phyloP scores from a whole-genome alignment of 2,888 invertebrate genomes.

The Acanthacorydalis orientalis region DNA sequence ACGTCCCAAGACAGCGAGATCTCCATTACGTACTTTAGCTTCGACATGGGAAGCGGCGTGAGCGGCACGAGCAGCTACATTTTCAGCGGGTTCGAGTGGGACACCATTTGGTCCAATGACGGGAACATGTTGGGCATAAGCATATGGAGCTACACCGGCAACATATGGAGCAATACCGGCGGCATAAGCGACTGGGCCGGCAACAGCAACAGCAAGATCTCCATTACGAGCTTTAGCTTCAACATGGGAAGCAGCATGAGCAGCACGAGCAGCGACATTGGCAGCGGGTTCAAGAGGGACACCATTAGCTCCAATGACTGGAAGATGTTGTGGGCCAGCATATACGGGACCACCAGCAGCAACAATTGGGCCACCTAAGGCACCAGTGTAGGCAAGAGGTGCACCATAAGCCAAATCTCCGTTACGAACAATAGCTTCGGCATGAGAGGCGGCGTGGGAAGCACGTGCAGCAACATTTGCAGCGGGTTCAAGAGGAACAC shows the following conservation, averaged over 20 bases:
- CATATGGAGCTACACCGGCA: conserved; percentile 15
- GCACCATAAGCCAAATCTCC: conserved; percentile 24
- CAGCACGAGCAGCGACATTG: conserved; percentile 6
- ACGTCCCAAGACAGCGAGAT: conserved; percentile 19
- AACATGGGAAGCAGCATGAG: conserved; percentile 8
- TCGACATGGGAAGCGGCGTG: conserved; percentile 15
- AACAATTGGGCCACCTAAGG: conserved; percentile 18
- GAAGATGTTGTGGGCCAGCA: background rate
- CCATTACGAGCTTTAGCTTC: conserved; percentile 35
- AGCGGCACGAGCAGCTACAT: conserved; percentile 6
- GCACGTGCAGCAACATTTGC: conserved; percentile 6
- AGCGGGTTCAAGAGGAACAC: conserved; percentile 5
- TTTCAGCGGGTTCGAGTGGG: conserved; percentile 6
- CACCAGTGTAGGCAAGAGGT: background rate
- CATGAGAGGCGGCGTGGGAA: conserved; percentile 4
- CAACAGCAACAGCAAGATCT: conserved; percentile 19
- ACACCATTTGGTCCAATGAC: conserved; percentile 3
- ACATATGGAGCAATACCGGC: background rate
- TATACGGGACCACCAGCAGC: conserved; percentile 15
- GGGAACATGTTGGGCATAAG: conserved; percentile 9
- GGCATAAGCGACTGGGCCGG: background rate
- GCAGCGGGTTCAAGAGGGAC: conserved; percentile 6
- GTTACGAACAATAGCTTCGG: conserved; percentile 33
- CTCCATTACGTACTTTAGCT: conserved; percentile 34
- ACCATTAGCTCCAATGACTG: conserved; percentile 2